Conservation (phyloP, 2,888 invertebrate genomes). For the Capitulum mitella region DNA sequence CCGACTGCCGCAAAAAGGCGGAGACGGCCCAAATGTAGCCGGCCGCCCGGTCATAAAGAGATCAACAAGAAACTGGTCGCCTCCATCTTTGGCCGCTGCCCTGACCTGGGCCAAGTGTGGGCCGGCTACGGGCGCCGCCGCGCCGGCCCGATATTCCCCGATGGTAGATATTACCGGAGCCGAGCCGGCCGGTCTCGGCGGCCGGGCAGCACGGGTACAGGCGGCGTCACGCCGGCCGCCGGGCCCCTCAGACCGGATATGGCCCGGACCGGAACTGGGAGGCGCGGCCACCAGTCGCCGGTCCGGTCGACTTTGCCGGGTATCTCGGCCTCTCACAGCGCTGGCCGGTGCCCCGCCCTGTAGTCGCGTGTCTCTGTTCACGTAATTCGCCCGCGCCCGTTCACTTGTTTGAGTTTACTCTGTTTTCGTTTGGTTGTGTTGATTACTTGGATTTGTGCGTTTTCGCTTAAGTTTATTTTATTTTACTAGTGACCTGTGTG, state of each 20-base stretch:
- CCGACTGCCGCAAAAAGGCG: background rate
- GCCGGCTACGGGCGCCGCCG: too few species aligned
- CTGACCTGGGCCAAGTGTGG: background rate
- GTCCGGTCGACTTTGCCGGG: too few species aligned
- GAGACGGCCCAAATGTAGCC: background rate
- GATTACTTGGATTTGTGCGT: background rate
- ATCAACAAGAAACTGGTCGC: slow-evolving; percentile 12
- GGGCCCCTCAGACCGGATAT: too few species aligned
- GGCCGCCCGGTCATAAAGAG: slow-evolving; percentile 6
- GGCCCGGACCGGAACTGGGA: too few species aligned
- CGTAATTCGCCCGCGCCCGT: background rate
- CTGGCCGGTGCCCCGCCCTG: too few species aligned
- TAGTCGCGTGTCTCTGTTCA: background rate
- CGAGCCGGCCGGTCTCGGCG: too few species aligned
- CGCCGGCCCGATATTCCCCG: too few species aligned
- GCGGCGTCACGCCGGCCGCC: too few species aligned
- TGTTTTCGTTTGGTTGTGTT: background rate
- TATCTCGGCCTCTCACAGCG: too few species aligned
- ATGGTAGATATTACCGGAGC: too few species aligned
- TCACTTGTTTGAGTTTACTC: background rate
- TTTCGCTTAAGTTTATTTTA: background rate
- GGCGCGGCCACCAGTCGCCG: too few species aligned
- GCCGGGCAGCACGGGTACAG: too few species aligned
- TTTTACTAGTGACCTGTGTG: background rate
- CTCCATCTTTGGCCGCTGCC: background rate